These are phyloP conservation scores for Kryptolebias marmoratus DNA, from an alignment of 2,113 vertebrate species.

Conservation along the genomic window DNA sequence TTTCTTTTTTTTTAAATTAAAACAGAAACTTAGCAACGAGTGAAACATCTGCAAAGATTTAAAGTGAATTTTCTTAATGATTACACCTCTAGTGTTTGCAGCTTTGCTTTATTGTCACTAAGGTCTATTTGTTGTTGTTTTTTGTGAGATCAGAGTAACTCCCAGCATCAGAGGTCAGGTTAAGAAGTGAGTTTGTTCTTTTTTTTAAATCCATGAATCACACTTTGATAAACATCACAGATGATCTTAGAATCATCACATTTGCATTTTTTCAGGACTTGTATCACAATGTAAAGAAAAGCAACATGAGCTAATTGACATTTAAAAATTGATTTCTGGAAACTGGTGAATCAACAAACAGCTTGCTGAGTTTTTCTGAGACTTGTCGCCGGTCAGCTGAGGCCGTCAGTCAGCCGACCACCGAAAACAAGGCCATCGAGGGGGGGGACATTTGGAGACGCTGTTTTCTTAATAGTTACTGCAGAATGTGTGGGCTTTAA, in stretches of 20 bases:
- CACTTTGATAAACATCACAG: neutral
- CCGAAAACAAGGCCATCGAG: neutral
- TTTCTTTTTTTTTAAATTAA: too few species aligned
- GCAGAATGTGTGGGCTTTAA: neutral
- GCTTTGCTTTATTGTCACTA: neutral
- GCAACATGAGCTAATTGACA: conserved; percentile 49
- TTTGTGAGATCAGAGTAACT: conserved; percentile 5
- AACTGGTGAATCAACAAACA: conserved; percentile 45
- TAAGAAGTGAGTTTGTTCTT: conserved; percentile 27
- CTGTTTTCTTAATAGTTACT: too few species aligned
- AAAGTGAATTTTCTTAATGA: too few species aligned
- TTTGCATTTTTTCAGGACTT: neutral
- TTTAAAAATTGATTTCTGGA: conserved; percentile 47
- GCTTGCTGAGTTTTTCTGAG: neutral
- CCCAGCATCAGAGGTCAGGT: conserved; percentile 15
- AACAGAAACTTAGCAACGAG: too few species aligned
- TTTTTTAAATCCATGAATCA: conserved; percentile 26
- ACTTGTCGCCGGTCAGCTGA: conserved; percentile 13
- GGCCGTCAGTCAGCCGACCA: conserved; percentile 31
- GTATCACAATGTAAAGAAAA: neutral
- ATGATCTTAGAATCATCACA: too few species aligned
- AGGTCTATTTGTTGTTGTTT: conserved; percentile 1
- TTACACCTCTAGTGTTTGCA: too few species aligned
- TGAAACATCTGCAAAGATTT: neutral
- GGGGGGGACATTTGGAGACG: too few species aligned